These are phyloP conservation scores for Seira sanloemensis DNA, from an alignment of 2,888 invertebrate species.

Conservation along the genomic window DNA sequence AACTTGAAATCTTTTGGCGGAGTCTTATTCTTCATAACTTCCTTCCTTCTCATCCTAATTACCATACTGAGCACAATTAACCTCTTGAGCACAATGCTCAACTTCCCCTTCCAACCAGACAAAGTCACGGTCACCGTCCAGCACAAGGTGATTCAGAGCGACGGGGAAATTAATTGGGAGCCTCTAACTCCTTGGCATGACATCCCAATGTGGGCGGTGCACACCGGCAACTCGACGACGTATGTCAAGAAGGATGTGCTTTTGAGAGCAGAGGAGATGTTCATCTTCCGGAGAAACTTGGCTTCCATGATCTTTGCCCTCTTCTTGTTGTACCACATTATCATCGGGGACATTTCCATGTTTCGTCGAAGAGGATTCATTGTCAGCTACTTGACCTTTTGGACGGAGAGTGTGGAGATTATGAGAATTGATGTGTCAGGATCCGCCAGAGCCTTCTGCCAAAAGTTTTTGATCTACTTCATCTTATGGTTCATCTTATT, in stretches of 20 bases:
- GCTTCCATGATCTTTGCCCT: conserved; percentile 45
- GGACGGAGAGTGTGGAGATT: conserved; percentile 65
- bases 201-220: not conserved
- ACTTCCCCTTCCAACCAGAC: conserved; percentile 32
- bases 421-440: conserved; percentile 67
- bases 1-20: conserved; percentile 42
- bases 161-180: not conserved
- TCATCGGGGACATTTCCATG: conserved; percentile 27
- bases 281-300: conserved; percentile 56
- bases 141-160: not conserved
- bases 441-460: conserved; percentile 37
- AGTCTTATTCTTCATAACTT: conserved; percentile 47
- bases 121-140: not conserved
- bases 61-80: conserved; percentile 12
- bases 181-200: not conserved
- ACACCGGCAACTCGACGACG: not conserved
- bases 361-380: conserved; percentile 38
- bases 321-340: conserved; percentile 29
- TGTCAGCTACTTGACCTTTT: conserved; percentile 56
- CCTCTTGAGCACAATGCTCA: conserved; percentile 33
- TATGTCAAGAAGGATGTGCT: not conserved
- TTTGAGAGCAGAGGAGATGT: conserved; percentile 55
- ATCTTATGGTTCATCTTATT: conserved; percentile 38
- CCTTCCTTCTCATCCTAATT: not conserved
- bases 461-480: conserved; percentile 43